A percentile compares a stretch with the other conserved stretches of the same genome.
Conservation (phyloP, 1,140 invertebrate genomes). For the Cataglyphis hispanica region DNA sequence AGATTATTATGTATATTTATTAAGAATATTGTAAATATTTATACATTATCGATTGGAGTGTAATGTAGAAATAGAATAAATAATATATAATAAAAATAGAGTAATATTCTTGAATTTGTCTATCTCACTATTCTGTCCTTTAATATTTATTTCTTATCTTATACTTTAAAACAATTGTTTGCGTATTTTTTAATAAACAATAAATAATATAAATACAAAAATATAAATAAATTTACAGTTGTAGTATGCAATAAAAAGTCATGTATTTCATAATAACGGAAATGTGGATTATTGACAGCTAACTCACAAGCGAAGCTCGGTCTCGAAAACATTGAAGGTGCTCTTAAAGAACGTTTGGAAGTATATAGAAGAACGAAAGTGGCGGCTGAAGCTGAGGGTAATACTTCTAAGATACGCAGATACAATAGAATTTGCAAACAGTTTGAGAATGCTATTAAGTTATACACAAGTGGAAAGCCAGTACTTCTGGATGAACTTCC, state of each 20-base stretch:
- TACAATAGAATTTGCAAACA: conserved; percentile 97
- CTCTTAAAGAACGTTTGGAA: conserved; percentile 93
- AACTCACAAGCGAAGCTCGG: conserved; percentile 14
- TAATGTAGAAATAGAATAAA: neutral
- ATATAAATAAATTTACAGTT: neutral
- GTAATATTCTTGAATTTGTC: neutral
- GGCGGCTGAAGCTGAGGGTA: conserved; percentile 92
- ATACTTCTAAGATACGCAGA: conserved; percentile 94
- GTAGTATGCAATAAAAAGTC: too few species aligned
- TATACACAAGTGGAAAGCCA: conserved; percentile 91
- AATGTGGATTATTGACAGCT: conserved; percentile 9
- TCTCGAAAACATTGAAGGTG: conserved; percentile 90
- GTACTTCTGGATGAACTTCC: conserved; percentile 95
- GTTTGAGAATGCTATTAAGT: conserved; percentile 95
- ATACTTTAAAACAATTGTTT: neutral
- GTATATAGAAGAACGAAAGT: conserved; percentile 92
- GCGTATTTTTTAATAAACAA: neutral
- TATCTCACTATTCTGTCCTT: neutral
- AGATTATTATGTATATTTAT: neutral
- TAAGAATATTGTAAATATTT: neutral
- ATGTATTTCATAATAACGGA: neutral
- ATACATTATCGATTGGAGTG: neutral
- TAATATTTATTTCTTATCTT: neutral
- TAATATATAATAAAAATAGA: conserved; percentile 1
- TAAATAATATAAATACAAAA: neutral